Percentiles rank a stretch among this genome's conserved stretches.
These are phyloP conservation scores for Danio aesculapii DNA, from an alignment of 2,797 vertebrate species.

Conservation along the genomic window DNA sequence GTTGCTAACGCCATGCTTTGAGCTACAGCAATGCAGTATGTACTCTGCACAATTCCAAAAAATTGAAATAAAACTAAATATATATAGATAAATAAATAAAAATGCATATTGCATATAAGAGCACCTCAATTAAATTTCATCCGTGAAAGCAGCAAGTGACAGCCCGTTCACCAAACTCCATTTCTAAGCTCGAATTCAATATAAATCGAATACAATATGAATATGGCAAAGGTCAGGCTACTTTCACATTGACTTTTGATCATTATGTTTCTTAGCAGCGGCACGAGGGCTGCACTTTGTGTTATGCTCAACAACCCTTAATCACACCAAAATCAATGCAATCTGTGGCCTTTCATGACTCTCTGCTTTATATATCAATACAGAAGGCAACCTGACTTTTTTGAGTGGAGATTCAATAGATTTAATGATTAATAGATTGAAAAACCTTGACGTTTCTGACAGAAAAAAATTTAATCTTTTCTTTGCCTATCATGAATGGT, in stretches of 20 bases:
- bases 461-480: neutral
- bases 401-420: neutral
- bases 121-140: neutral
- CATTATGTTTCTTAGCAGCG: neutral
- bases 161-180: neutral
- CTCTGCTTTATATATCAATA: constrained; percentile 1
- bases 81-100: too few relatives aligned
- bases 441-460: neutral
- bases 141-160: neutral
- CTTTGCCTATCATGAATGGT: neutral
- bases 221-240: neutral
- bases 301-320: neutral
- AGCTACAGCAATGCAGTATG: neutral
- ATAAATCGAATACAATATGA: neutral
- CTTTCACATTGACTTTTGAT: constrained; percentile 10
- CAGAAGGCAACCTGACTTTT: neutral
- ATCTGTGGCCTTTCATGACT: neutral
- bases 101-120: neutral
- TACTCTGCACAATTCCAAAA: neutral
- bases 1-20: neutral
- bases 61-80: too few relatives aligned
- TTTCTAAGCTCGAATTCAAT: neutral
- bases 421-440: neutral
- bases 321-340: neutral
- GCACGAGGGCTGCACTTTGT: neutral